Percentiles rank a stretch among this genome's conserved stretches.
These are phyloP conservation scores for Forpus xanthops DNA, from an alignment of 2,797 vertebrate species.

Conservation along the genomic window DNA sequence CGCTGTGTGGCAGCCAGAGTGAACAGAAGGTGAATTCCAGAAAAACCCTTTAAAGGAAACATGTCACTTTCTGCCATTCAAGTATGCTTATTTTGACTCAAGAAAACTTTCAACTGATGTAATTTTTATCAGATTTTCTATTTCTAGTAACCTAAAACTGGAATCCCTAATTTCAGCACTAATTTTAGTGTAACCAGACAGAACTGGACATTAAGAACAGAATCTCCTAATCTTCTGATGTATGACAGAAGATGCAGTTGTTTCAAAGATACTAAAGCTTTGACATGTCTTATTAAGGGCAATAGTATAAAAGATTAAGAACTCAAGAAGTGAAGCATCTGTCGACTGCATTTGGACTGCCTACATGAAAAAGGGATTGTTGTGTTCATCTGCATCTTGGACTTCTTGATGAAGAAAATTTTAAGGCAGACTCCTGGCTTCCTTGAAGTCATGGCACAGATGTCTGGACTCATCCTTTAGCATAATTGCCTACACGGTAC, in stretches of 20 bases:
- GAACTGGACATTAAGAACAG: not conserved
- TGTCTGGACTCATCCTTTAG: not conserved
- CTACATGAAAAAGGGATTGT: not conserved
- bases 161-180: not conserved
- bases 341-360: not conserved
- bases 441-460: not conserved
- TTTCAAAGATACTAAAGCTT: not conserved
- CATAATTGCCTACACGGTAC: not conserved
- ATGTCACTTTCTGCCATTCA: not conserved
- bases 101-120: not conserved
- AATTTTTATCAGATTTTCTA: not conserved
- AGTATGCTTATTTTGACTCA: not conserved
- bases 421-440: not conserved
- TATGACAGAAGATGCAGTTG: not conserved
- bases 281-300: not conserved
- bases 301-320: not conserved
- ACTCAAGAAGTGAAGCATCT: not conserved
- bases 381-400: not conserved
- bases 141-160: not conserved
- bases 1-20: not conserved
- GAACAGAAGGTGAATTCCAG: constrained; percentile 47
- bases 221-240: not conserved
- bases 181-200: not conserved
- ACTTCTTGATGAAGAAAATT: not conserved
- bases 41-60: constrained; percentile 13